These are phyloP conservation scores for Acanthis flammea DNA, from an alignment of 2,797 vertebrate species.

Conservation along the genomic window DNA sequence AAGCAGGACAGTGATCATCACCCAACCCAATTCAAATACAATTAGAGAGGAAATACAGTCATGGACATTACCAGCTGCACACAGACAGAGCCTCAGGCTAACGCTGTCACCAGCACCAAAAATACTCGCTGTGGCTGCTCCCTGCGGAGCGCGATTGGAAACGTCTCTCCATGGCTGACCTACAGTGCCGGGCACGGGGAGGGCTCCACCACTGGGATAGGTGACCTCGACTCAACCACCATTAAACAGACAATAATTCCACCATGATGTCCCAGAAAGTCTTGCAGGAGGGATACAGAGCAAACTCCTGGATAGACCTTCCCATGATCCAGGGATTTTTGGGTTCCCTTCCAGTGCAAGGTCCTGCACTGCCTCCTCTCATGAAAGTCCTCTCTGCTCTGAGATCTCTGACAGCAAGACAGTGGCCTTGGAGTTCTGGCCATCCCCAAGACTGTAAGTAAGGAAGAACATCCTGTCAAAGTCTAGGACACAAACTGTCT, in stretches of 20 bases:
- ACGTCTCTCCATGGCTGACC: not conserved
- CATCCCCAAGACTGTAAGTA: not conserved
- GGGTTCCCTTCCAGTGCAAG: not conserved
- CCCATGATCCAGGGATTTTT: not conserved
- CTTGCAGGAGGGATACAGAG: not conserved
- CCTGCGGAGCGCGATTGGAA: accelerated
- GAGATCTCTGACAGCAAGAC: not conserved
- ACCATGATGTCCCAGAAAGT: not conserved
- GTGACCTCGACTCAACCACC: not conserved
- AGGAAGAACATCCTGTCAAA: not conserved
- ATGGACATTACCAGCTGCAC: not conserved
- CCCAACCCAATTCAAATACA: not conserved
- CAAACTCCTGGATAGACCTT: not conserved
- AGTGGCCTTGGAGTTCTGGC: not conserved
- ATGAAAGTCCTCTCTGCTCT: not conserved
- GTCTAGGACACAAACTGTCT: not conserved
- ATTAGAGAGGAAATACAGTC: not conserved
- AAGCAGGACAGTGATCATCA: not conserved
- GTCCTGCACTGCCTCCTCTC: not conserved
- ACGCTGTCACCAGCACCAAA: not conserved
- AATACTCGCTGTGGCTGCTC: not conserved
- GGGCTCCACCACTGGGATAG: not conserved
- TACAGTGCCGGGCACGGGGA: accelerated
- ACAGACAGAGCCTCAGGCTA: slow-evolving; percentile 1
- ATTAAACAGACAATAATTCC: accelerated